Conservation (phyloP, 92 coral and sea anemone species). For the Porites lobata region DNA sequence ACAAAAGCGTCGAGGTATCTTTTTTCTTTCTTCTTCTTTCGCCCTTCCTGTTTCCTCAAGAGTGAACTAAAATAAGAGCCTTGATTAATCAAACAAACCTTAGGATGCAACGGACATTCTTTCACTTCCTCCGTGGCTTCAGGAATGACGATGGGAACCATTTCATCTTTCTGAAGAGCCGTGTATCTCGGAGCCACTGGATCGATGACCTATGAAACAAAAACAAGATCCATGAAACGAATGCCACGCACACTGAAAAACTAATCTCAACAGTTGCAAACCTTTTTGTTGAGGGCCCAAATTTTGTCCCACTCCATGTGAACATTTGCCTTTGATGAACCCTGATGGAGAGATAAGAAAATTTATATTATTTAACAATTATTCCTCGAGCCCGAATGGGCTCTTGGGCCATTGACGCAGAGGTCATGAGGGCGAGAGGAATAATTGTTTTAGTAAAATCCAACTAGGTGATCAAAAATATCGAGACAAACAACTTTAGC, state of each 20-base stretch:
- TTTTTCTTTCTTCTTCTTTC: no score
- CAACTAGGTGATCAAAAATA: no score
- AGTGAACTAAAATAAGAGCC: neutral
- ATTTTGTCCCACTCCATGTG: conserved; percentile 99
- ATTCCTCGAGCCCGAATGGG: neutral
- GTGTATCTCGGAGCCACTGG: conserved; percentile 97
- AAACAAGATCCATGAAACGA: neutral
- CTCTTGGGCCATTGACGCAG: neutral
- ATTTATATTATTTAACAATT: neutral
- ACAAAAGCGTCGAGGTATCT: no score
- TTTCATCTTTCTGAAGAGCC: conserved; percentile 82
- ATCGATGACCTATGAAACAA: conserved; percentile 84
- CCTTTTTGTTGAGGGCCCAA: conserved; percentile 99
- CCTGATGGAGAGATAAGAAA: conserved; percentile 47
- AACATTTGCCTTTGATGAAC: conserved; percentile 97
- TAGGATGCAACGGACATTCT: conserved; percentile 88
- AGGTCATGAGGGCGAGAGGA: no score
- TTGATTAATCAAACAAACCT: conserved; percentile 60
- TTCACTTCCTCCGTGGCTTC: conserved; percentile 76
- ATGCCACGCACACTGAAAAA: neutral
- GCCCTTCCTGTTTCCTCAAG: neutral
- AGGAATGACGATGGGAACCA: conserved; percentile 76
- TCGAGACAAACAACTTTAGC: no score
- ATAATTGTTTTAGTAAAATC: no score
- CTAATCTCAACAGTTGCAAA: neutral